These are phyloP conservation scores for Malurus melanocephalus DNA, from an alignment of 2,113 vertebrate genomes.

Conservation along the genomic window DNA sequence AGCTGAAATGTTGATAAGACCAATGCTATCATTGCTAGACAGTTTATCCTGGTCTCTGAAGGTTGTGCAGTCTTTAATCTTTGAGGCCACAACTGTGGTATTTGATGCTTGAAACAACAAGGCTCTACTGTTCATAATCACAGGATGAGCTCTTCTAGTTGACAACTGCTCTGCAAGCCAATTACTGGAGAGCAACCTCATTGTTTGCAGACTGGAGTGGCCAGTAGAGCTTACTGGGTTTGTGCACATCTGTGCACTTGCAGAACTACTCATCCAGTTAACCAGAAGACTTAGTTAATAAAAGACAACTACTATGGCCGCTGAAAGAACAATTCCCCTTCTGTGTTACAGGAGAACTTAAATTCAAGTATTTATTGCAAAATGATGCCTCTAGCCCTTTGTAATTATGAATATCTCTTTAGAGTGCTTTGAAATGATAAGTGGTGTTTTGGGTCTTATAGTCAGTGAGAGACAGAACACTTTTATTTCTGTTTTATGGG, in stretches of 20 bases:
- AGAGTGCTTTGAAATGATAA: neutral
- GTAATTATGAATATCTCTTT: neutral
- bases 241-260: neutral
- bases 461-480: neutral
- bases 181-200: neutral
- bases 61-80: neutral
- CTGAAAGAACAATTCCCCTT: neutral
- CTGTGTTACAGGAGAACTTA: neutral
- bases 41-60: neutral
- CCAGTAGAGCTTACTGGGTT: neutral
- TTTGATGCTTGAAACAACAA: neutral
- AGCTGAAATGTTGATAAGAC: neutral
- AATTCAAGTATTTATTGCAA: neutral
- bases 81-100: neutral
- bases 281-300: neutral
- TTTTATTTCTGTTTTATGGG: neutral
- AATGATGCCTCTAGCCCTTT: neutral
- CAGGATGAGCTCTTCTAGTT: neutral
- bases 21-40: neutral
- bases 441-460: neutral
- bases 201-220: slow-evolving; percentile 1
- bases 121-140: neutral
- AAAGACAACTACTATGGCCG: neutral
- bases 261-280: neutral
- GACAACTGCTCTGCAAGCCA: neutral